These are phyloP conservation scores for Coilia nasus DNA, from an alignment of 2,797 vertebrate species.

Conservation along the genomic window DNA sequence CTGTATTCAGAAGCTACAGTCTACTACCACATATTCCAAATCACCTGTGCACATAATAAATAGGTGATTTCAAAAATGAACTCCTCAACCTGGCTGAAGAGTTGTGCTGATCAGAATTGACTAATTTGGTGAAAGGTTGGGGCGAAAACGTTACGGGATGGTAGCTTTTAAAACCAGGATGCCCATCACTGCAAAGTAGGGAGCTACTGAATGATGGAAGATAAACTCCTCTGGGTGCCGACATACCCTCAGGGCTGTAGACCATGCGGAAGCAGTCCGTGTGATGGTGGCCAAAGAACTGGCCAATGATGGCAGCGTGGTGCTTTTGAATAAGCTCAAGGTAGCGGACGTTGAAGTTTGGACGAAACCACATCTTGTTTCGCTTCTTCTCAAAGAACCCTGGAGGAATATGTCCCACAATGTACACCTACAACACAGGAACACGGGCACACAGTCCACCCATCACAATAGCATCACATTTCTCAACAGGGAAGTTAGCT, in stretches of 20 bases:
- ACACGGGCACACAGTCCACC: slow-evolving; percentile 15
- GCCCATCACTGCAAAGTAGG: not conserved
- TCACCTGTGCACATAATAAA: no score
- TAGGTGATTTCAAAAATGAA: no score
- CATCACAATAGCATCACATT: not conserved
- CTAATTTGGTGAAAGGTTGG: no score
- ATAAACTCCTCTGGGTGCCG: not conserved
- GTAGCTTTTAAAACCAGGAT: no score
- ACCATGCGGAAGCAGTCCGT: slow-evolving; percentile 94
- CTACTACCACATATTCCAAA: no score
- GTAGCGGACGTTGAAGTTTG: slow-evolving; percentile 82
- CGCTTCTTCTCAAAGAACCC: slow-evolving; percentile 95
- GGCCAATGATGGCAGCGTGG: slow-evolving; percentile 81
- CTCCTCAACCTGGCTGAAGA: no score
- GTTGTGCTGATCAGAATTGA: no score
- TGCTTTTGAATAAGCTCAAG: slow-evolving; percentile 80
- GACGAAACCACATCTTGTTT: slow-evolving; percentile 82
- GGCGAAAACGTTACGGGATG: no score
- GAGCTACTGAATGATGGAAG: not conserved
- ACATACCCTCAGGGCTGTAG: slow-evolving; percentile 73
- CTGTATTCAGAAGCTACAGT: no score
- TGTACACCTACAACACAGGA: slow-evolving; percentile 82
- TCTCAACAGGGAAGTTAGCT: not conserved
- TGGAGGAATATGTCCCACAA: slow-evolving; percentile 90
- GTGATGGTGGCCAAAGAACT: slow-evolving; percentile 97